Evolutionary conservation across 2,888 invertebrate species (phyloP).

Genomic region (Heliconius sara): DNA sequence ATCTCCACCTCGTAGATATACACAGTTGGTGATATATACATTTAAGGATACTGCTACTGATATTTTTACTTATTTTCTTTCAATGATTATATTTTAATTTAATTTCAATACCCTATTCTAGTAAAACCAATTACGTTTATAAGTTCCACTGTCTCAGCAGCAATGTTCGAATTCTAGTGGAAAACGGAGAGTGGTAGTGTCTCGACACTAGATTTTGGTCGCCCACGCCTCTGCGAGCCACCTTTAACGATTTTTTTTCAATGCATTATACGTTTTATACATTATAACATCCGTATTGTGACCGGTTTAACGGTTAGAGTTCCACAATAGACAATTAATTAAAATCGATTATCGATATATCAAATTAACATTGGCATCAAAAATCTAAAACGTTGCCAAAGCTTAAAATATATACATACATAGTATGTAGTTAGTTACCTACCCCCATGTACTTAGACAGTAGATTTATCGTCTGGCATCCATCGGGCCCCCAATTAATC

Average conservation of each 20-base stretch:
- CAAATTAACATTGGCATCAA: not conserved
- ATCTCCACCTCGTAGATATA: too few species aligned
- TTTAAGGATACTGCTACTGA: too few species aligned
- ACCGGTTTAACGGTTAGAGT: not conserved
- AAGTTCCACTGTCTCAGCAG: too few species aligned
- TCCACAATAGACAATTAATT: not conserved
- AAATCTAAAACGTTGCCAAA: conserved; percentile 5
- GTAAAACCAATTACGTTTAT: too few species aligned
- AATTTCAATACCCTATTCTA: too few species aligned
- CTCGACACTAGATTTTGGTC: not conserved
- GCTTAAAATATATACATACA: not conserved
- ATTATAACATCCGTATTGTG: not conserved
- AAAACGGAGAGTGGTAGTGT: not conserved
- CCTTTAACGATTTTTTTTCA: not conserved
- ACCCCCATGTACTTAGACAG: conserved; percentile 22
- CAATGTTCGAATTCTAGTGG: too few species aligned
- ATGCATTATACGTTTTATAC: not conserved
- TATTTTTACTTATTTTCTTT: too few species aligned
- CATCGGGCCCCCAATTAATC: conserved; percentile 56
- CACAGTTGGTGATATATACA: too few species aligned
- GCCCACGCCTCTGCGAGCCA: too few species aligned
- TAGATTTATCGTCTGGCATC: conserved; percentile 53
- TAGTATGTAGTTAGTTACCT: not conserved
- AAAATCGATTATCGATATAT: not conserved
- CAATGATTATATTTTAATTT: too few species aligned